Evolutionary conservation across 2,888 invertebrate species (phyloP), one percentile per base, ranked within the genome.

Genomic region (Andrena minutula): DNA sequence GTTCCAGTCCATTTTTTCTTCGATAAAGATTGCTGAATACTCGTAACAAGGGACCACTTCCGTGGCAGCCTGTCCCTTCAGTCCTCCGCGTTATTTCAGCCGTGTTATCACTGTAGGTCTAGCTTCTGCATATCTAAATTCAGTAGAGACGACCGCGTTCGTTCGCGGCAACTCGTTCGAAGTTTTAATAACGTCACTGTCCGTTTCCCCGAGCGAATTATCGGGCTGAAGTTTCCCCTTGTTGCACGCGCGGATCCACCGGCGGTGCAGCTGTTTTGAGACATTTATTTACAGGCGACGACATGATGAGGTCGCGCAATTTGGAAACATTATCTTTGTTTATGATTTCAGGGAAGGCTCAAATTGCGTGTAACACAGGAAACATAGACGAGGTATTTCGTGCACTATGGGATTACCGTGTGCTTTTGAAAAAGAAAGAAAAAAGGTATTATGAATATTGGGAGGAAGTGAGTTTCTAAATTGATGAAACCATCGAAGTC

Each of bases 351-450:
- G 7, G 56, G 56, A 23, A 41, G 23, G 23, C 23, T 20, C 12
- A 12, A 56, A 56, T 76, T 75, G 51, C 71, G 51, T 65, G 56
- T 61, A 76, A 73, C 79, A 83, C 71, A 76, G 63, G 41, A 51
- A 85, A 86, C 68, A 64, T 79, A 83, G 83, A 84, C 84, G 84
- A 75, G 80, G 79, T 87, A 89, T 91, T 87, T 84, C 75, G 76
- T 71, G 77, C 82, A 51, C 71, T 56, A 65, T 30, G 70, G 73
- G 82, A 84, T 86, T 81, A 85, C 63, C 70, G 60, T 63, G 66
- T 58, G 82, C 78, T 79, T 70, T 82, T 76, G 70, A 80, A 85
- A 84, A 88, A 86, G 86, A 89, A 89, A 23, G n/a, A 28, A n/a
- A 68, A 72, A 60, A 16, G 16, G 12, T 12, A 41, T 41, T 41